Base-by-base conservation (phyloP, 2,888 invertebrate genomes). In the Temnothorax rugatulus region DNA sequence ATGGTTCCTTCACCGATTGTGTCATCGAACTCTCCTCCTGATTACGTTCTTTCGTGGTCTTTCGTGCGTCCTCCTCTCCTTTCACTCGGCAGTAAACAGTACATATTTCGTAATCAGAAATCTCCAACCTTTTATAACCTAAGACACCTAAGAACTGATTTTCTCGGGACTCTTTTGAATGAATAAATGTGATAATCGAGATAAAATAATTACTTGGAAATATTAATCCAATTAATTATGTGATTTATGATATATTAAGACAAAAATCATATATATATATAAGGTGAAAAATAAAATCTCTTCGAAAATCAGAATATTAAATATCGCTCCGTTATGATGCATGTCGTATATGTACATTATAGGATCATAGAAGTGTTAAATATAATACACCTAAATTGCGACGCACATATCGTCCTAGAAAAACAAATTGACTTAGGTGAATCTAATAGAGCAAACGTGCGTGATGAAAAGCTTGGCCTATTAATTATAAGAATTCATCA, bases 371-470 rank as follows among this genome's bases (percentile, higher is more conserved):
- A 54, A 54, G 21, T 54, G 9, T 54, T 54, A 38, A 71, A 34
- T 15, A 38, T 57, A 38, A 21, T 44, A 38, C 7, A 13, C 41
- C 52, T 77, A 54, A 54, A 86, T 83, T 84, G 68, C 47, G 57
- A 74, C 54, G 57, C 59, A 59, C 83, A 59, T 71, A 83, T 86
- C 82, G 87, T 82, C 87, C 87, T 89, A 87, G 81, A 89, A 88
- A 88, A 88, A 75, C 87, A 90, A 90, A 90, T 90, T 90, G 87
- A 88, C 86, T 85, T 52, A 81, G 77, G 87, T 64, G 64, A 47
- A 77, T 52, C 84, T 83, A 88, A 90, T 90, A 79, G 85, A 61
- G 74, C 66, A 69, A 86, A 87, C 89, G 63, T 87, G 82, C 86
- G 29, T 68, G 77, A 83, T 44, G 82, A 74, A 88, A 87, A 89